These are phyloP conservation scores for Sesia bembeciformis DNA, from an alignment of 2,888 invertebrate genomes.

Conservation along the genomic window DNA sequence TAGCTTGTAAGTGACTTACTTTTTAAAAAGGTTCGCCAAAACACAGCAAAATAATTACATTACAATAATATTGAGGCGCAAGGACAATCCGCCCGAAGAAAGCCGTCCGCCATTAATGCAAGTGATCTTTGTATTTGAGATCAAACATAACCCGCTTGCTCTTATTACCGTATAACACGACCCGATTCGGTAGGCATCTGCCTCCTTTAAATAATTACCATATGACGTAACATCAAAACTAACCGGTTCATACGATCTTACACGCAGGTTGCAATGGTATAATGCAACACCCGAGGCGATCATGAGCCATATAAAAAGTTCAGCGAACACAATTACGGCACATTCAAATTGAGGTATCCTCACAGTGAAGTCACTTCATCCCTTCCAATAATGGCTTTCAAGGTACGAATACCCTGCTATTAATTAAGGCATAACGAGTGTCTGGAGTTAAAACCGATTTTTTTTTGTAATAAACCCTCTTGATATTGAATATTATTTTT, in stretches of 20 bases:
- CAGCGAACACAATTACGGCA: slow-evolving; percentile 27
- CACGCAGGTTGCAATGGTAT: slow-evolving; percentile 16
- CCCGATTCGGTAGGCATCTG: slow-evolving; percentile 20
- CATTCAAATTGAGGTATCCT: slow-evolving; percentile 55
- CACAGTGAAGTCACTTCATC: slow-evolving; percentile 42
- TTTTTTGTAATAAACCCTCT: too few relatives aligned
- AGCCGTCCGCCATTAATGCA: slow-evolving; percentile 38
- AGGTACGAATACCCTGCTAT: slow-evolving; percentile 28
- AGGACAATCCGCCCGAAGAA: slow-evolving; percentile 40
- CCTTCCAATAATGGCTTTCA: slow-evolving; percentile 50
- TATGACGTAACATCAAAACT: slow-evolving; percentile 22
- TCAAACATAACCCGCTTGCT: slow-evolving; percentile 45
- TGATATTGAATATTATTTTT: too few relatives aligned
- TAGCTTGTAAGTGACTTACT: background rate
- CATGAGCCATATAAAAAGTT: slow-evolving; percentile 48
- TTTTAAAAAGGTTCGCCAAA: background rate
- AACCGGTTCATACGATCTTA: slow-evolving; percentile 32
- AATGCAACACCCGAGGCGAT: slow-evolving; percentile 40
- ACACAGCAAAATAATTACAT: slow-evolving; percentile 9
- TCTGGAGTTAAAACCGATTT: too few relatives aligned
- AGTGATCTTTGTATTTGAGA: slow-evolving; percentile 50
- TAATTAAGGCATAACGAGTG: too few relatives aligned
- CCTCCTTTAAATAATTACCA: slow-evolving; percentile 13
- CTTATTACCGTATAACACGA: slow-evolving; percentile 31
- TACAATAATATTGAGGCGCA: slow-evolving; percentile 16